A percentile compares a stretch with the other conserved stretches of the same genome.
These are phyloP conservation scores for Anoplolepis gracilipes DNA, from an alignment of 1,140 invertebrate genomes.

Conservation along the genomic window DNA sequence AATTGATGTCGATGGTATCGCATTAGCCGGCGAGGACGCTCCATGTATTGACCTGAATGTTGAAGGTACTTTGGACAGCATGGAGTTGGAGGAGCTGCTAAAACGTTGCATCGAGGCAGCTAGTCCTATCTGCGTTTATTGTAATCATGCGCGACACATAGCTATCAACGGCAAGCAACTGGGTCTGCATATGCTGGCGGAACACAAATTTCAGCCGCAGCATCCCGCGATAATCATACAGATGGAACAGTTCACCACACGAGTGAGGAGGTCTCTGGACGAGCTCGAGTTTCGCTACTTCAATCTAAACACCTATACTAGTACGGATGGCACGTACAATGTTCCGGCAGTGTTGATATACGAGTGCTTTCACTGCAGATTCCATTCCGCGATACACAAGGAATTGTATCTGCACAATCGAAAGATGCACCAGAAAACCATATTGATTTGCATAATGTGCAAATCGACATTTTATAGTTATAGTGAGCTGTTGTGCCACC, in stretches of 20 bases:
- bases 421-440: constrained; percentile 93
- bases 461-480: constrained; percentile 94
- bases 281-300: constrained; percentile 89
- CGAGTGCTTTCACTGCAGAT: constrained; percentile 94
- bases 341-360: constrained; percentile 87
- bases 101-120: constrained; percentile 90
- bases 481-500: constrained; percentile 93
- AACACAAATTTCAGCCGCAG: constrained; percentile 91
- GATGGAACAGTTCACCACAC: constrained; percentile 88
- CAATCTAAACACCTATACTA: constrained; percentile 90
- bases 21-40: constrained; percentile 88
- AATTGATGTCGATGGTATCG: constrained; percentile 69
- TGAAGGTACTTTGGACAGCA: constrained; percentile 90
- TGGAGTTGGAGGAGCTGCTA: constrained; percentile 89
- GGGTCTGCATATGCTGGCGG: constrained; percentile 91
- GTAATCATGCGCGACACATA: constrained; percentile 93
- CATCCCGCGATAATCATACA: constrained; percentile 84
- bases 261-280: constrained; percentile 88
- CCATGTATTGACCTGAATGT: constrained; percentile 90
- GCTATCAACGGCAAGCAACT: constrained; percentile 93
- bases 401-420: constrained; percentile 94
- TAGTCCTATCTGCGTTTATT: constrained; percentile 91
- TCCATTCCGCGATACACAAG: constrained; percentile 91
- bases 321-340: constrained; percentile 85
- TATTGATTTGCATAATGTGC: constrained; percentile 93